A percentile compares a stretch with the other conserved stretches of the same genome.
Evolutionary conservation across 1,140 invertebrate genomes (phyloP).

Genomic region (Lasaia peninsularis): DNA sequence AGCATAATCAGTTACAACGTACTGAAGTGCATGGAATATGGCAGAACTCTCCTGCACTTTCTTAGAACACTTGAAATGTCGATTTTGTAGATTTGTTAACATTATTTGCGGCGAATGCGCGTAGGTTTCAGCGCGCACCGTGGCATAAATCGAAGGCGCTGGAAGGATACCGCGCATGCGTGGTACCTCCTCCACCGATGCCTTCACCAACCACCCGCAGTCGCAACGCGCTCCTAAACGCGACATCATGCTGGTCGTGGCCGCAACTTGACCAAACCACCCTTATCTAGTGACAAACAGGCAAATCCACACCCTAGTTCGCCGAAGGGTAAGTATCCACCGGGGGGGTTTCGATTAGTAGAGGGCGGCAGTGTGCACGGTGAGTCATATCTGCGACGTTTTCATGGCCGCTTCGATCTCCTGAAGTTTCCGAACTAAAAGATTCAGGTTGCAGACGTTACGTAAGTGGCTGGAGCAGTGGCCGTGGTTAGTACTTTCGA

Average conservation of each 20-base stretch:
- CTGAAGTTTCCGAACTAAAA: slow-evolving; percentile 40
- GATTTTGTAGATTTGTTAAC: slow-evolving; percentile 49
- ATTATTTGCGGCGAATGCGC: slow-evolving; percentile 69
- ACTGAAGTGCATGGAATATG: not conserved
- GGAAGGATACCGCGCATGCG: slow-evolving; percentile 54
- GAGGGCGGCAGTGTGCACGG: slow-evolving; percentile 59
- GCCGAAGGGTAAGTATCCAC: slow-evolving; percentile 58
- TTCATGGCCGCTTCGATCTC: slow-evolving; percentile 70
- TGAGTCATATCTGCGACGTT: slow-evolving; percentile 73
- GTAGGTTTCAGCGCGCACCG: slow-evolving; percentile 41
- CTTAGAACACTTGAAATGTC: slow-evolving; percentile 40
- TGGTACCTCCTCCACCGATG: slow-evolving; percentile 32
- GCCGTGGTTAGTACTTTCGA: slow-evolving; percentile 63
- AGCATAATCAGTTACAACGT: not conserved
- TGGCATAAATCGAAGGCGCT: slow-evolving; percentile 62
- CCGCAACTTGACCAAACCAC: slow-evolving; percentile 62
- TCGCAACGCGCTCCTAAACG: slow-evolving; percentile 60
- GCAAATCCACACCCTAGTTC: slow-evolving; percentile 40
- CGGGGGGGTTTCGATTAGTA: slow-evolving; percentile 41
- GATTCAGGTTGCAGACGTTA: slow-evolving; percentile 65
- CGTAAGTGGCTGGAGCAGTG: slow-evolving; percentile 67
- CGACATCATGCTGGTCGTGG: slow-evolving; percentile 62
- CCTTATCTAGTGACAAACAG: slow-evolving; percentile 53
- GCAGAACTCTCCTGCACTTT: slow-evolving; percentile 26
- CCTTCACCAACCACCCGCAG: slow-evolving; percentile 55